Evolutionary conservation across 2,888 invertebrate species (phyloP), one percentile per base, ranked within the genome.

Genomic region (Zaprionus bogoriensis): DNA sequence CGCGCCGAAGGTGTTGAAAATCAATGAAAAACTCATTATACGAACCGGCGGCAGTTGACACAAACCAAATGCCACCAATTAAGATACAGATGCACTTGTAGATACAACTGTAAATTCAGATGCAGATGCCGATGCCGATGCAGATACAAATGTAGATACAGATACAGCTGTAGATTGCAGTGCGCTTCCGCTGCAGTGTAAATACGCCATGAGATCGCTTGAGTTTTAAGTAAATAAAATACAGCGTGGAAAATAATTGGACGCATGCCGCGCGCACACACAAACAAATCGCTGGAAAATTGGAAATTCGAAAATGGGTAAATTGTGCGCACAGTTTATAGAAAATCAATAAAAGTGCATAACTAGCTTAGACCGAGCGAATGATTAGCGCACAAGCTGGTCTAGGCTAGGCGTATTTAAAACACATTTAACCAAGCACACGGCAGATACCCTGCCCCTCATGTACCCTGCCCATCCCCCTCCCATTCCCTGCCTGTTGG

Each of bases 41-140:
- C 81, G 87, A 91, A 58, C 80, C 91, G 6, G 87, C 91, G 53
- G 89, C 91, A 12, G 82, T 85, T 63, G 86, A 89, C 84, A 84
- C 66, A 74, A 92, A 91, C 59, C 92, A 89, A 92, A 92, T 44
- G 93, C 92, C 4, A 91, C 67, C 81, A 73, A 77, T 82, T 71
- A 88, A 77, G 67, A 42, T 61, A 14, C 51, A 38, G 17, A 45
- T 63, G 41, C 61, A 30, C 12, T 14, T 41, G 20, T 28, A 60
- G 36, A 54, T 48, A 38, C 51, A 52, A 17, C 42, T 57, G 32
- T 44, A 63, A 23, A 52, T 48, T 22, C 58, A 48, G 42, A 9
- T 64, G 22, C 58, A 48, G 64, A 41, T 50, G 12, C 51, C 38
- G 55, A 47, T 45, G 17, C 51, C 48, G 28, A 39, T 57, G 10